Evolutionary conservation across 2,797 vertebrate species (phyloP), one percentile per base, ranked within the genome.

Genomic region (Lophotriccus pileatus): DNA sequence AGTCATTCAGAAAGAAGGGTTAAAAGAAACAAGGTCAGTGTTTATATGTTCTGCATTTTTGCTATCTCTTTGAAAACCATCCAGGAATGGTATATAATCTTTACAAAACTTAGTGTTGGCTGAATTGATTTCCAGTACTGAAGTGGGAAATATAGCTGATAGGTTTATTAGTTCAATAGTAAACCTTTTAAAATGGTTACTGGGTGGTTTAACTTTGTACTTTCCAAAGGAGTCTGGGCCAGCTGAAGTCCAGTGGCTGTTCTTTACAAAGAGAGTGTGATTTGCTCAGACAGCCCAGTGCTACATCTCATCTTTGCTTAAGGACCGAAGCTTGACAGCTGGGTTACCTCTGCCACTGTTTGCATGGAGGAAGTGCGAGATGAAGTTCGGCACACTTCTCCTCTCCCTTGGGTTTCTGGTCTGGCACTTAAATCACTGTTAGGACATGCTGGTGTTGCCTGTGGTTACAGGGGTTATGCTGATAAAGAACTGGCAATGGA

Each of bases 1-100:
- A 98, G 98, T 98, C 94, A 98, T 98, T 98, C 98, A 98, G 97
- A 98, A 98, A 96, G 98, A 98, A 98, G 98, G 98, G 47, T 97
- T 98, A 97, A 98, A 98, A 97, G 98, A 98, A 98, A 98, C 98
- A 98, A 98, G 98, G 98, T 98, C 93, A 97, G 98, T 98, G 94
- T 93, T 94, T 53, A 7, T 93, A 47, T 81, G 84, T 83, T 81
- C 22, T 90, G 46, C 80, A 23, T 83, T 80, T 95, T 86, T 89
- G 13, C 55, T 81, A 1, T 77, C 64, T 90, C 37, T 93, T 78
- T 89, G 73, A 44, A 95, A 70, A 79, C 0, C 0, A 21, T 59
- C 28, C 84, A 72, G 44, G 43, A 85, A 63, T 34, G 30, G 43
- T 92, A 12, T 30, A 8, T 85, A 73, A 70, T 70, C 44, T 50